These are phyloP conservation scores for Agonopterix alstromeriana DNA, from an alignment of 2,888 invertebrate genomes.

Conservation along the genomic window DNA sequence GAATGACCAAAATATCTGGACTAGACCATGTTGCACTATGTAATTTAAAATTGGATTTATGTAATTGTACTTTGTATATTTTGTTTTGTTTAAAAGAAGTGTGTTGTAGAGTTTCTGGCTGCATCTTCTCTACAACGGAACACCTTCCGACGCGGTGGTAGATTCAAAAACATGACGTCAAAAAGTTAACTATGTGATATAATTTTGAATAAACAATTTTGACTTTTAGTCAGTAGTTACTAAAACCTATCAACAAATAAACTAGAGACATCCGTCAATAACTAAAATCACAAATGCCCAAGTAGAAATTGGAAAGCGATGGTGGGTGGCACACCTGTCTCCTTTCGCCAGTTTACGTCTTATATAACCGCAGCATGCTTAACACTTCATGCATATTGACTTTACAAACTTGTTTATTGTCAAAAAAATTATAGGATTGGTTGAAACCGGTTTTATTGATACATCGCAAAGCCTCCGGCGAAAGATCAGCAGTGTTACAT, in stretches of 20 bases:
- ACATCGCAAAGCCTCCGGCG: neutral
- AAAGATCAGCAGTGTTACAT: conserved; percentile 3
- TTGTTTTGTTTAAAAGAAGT: too few species aligned
- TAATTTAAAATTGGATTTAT: too few species aligned
- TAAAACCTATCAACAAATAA: neutral
- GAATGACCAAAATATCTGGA: too few species aligned
- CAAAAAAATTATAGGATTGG: conserved; percentile 4
- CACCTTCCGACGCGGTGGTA: too few species aligned
- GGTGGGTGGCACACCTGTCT: conserved; percentile 23
- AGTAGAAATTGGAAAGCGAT: conserved; percentile 25
- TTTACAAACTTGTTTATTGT: conserved; percentile 8
- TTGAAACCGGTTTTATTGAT: conserved; percentile 1
- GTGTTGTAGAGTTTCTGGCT: too few species aligned
- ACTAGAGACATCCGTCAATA: conserved; percentile 9
- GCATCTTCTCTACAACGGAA: too few species aligned
- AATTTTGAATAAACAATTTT: too few species aligned
- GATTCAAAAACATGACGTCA: too few species aligned
- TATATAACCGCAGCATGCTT: conserved; percentile 13
- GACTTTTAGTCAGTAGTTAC: too few species aligned
- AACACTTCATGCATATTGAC: conserved; percentile 1
- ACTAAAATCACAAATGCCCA: neutral
- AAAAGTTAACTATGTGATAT: too few species aligned
- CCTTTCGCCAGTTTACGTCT: conserved; percentile 24
- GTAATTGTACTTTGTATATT: too few species aligned
- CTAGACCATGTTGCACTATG: too few species aligned